Conservation (phyloP, 2,113 vertebrate species). For the Promerops cafer region DNA sequence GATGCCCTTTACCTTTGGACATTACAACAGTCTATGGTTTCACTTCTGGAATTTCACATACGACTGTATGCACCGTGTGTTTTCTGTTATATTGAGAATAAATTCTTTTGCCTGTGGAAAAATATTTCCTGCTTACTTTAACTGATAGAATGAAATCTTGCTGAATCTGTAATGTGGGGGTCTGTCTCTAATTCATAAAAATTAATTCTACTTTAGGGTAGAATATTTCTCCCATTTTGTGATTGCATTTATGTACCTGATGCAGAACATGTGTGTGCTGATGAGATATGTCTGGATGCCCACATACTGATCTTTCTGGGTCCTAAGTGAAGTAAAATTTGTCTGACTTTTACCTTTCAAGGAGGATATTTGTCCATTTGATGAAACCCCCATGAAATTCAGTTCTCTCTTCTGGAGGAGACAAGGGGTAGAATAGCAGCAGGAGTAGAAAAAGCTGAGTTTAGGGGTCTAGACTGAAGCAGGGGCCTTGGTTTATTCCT, state of each 20-base stretch:
- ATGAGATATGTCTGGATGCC: neutral
- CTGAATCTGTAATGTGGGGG: neutral
- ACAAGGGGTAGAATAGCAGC: neutral
- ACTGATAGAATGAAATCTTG: neutral
- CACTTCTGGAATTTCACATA: constrained; percentile 16
- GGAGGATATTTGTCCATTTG: neutral
- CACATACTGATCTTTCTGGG: neutral
- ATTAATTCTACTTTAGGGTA: neutral
- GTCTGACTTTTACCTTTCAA: neutral
- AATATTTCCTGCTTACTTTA: constrained; percentile 57
- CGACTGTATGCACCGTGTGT: neutral
- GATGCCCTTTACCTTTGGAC: neutral
- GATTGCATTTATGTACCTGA: neutral
- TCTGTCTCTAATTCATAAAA: neutral
- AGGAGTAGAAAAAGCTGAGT: neutral
- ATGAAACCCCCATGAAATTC: neutral
- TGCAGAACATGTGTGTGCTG: neutral
- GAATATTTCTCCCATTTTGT: neutral
- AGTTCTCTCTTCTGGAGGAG: neutral
- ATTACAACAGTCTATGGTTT: neutral
- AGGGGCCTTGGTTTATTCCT: neutral
- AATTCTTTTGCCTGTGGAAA: constrained; percentile 47
- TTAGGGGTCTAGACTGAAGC: neutral
- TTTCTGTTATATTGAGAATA: constrained; percentile 41
- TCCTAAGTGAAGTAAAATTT: neutral